Percentiles rank a stretch among this genome's conserved stretches.
phyloP scores from a whole-genome alignment of 2,888 invertebrate species.

The Sphaerophoria taeniata region DNA sequence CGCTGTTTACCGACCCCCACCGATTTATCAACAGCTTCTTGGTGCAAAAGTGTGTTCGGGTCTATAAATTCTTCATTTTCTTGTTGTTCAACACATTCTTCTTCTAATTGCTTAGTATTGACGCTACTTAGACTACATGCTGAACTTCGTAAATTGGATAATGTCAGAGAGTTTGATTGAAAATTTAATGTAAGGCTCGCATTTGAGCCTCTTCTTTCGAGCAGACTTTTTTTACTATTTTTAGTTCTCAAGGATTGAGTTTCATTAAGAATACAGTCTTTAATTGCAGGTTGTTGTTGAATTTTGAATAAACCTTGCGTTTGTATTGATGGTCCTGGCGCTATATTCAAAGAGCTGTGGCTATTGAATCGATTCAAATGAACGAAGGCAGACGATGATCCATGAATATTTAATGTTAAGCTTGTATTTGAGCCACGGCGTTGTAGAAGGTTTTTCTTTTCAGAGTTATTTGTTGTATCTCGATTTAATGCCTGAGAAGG shows the following conservation, averaged over 20 bases:
- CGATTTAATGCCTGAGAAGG: neutral
- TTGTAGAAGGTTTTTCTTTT: conserved; percentile 88
- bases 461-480: neutral
- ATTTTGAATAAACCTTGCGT: conserved; percentile 46
- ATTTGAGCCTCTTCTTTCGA: conserved; percentile 94
- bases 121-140: conserved; percentile 84
- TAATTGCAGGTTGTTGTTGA: conserved; percentile 69
- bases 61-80: conserved; percentile 23
- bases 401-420: conserved; percentile 77
- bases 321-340: conserved; percentile 48
- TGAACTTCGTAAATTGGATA: conserved; percentile 84
- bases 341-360: conserved; percentile 84
- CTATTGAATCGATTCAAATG: conserved; percentile 84
- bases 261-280: conserved; percentile 33
- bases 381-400: conserved; percentile 73
- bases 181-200: conserved; percentile 93
- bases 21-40: neutral
- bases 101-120: conserved; percentile 68
- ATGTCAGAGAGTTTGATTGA: conserved; percentile 83
- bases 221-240: conserved; percentile 83
- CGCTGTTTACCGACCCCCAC: conserved; percentile 78
- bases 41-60: neutral
- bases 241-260: conserved; percentile 2
- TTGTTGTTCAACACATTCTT: conserved; percentile 51
- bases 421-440: conserved; percentile 94